These are phyloP conservation scores for Drosophila mayaguana DNA, from an alignment of 2,888 invertebrate species.

Conservation along the genomic window DNA sequence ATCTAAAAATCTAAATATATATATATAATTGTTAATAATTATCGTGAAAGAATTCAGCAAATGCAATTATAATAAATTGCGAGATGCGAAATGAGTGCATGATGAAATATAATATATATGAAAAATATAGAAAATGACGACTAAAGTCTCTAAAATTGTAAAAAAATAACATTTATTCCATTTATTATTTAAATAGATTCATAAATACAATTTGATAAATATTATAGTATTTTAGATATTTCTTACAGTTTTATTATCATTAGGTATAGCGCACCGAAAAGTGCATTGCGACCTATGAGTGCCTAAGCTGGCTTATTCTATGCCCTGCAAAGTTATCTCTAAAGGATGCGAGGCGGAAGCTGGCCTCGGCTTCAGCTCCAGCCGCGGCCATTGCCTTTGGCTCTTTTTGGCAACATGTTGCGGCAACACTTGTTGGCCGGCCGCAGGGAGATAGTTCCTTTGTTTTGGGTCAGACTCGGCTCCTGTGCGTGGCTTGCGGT, in stretches of 20 bases:
- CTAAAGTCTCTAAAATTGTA: no score
- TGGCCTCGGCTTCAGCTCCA: not conserved
- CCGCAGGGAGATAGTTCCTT: constrained; percentile 43
- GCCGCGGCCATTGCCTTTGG: constrained; percentile 44
- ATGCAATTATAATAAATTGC: not conserved
- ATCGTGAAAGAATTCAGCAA: not conserved
- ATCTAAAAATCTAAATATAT: not conserved
- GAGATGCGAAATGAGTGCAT: no score
- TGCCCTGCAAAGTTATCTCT: constrained; percentile 51
- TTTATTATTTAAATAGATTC: no score
- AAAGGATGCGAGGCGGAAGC: constrained; percentile 78
- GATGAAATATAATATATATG: no score
- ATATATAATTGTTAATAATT: not conserved
- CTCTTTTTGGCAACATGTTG: constrained; percentile 57
- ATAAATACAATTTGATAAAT: not conserved
- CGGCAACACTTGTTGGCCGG: constrained; percentile 68
- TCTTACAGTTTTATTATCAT: not conserved
- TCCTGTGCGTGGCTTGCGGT: constrained; percentile 47
- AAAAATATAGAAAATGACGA: no score
- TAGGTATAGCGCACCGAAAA: constrained; percentile 36
- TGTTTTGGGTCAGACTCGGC: constrained; percentile 43
- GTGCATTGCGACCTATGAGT: constrained; percentile 41
- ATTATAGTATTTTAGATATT: not conserved
- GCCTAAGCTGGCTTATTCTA: constrained; percentile 49
- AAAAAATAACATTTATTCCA: no score